phyloP scores from a whole-genome alignment of 2,888 invertebrate genomes.

The Melieria crassipennis region DNA sequence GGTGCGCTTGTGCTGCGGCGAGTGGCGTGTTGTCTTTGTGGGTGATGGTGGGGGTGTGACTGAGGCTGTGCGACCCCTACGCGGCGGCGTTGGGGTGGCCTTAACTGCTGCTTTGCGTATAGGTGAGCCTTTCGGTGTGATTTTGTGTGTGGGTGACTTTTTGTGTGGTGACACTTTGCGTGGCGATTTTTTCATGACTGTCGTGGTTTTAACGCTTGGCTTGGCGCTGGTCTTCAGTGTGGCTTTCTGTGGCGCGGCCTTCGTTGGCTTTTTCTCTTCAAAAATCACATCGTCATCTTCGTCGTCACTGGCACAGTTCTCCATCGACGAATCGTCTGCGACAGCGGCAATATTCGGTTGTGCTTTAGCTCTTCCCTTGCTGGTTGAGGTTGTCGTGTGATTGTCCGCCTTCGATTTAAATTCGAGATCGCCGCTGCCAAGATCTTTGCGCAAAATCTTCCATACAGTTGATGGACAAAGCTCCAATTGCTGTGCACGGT shows the following conservation, averaged over 20 bases:
- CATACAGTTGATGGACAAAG: too few relatives aligned
- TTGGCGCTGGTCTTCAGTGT: slow-evolving; percentile 17
- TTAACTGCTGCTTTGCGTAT: slow-evolving; percentile 30
- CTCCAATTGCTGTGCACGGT: too few relatives aligned
- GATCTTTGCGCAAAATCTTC: too few relatives aligned
- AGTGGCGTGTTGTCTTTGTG: slow-evolving; percentile 20
- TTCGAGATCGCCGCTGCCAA: slow-evolving; percentile 70
- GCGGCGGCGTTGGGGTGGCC: neutral
- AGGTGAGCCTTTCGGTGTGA: slow-evolving; percentile 3
- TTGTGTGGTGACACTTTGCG: slow-evolving; percentile 6
- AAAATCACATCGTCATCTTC: slow-evolving; percentile 47
- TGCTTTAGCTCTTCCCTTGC: slow-evolving; percentile 23
- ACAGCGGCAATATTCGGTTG: neutral
- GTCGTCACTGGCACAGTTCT: slow-evolving; percentile 51
- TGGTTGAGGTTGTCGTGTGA: slow-evolving; percentile 31
- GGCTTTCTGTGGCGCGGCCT: slow-evolving; percentile 30
- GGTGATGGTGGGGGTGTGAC: slow-evolving; percentile 45
- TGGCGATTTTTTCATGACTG: slow-evolving; percentile 9
- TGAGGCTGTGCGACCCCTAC: slow-evolving; percentile 18
- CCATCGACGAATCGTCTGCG: slow-evolving; percentile 39
- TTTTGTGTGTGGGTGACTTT: neutral
- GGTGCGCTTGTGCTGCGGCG: slow-evolving; percentile 25
- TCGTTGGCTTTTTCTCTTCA: slow-evolving; percentile 40
- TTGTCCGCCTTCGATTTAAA: slow-evolving; percentile 48
- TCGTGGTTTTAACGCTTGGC: slow-evolving; percentile 14